These are phyloP conservation scores for Epizoanthus stellaris DNA, from an alignment of 92 coral and sea anemone genomes.

Conservation along the genomic window DNA sequence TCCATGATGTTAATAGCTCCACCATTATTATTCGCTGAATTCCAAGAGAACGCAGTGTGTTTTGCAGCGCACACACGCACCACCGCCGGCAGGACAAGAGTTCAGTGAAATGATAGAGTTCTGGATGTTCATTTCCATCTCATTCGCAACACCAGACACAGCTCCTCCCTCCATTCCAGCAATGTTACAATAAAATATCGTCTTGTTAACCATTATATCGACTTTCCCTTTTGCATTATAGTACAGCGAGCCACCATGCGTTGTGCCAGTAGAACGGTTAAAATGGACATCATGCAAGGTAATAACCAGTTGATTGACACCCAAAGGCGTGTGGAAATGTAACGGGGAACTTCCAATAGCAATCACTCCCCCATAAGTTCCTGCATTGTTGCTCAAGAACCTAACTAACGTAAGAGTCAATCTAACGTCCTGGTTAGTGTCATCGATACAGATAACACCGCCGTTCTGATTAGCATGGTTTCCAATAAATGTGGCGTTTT, in stretches of 20 bases:
- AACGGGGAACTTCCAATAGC: conserved; percentile 8
- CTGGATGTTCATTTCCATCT: conserved; percentile 7
- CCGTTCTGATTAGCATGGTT: conserved; percentile 17
- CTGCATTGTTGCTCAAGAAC: conserved; percentile 11
- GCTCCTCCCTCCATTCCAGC: conserved; percentile 35
- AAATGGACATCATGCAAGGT: conserved; percentile 25
- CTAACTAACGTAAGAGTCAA: conserved; percentile 1
- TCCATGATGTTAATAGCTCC: not conserved
- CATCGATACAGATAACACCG: conserved; percentile 25
- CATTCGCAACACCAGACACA: not conserved
- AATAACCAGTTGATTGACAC: not conserved
- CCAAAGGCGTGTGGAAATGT: not conserved
- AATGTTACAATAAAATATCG: not conserved
- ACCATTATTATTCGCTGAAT: not conserved
- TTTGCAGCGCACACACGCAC: conserved; percentile 3
- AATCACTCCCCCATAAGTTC: not conserved
- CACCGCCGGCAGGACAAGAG: conserved; percentile 5
- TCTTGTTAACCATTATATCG: not conserved
- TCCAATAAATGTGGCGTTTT: conserved; percentile 1
- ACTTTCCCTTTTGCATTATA: conserved; percentile 4
- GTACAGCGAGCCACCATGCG: conserved; percentile 37
- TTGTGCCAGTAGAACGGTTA: not conserved
- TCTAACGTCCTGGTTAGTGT: conserved; percentile 7
- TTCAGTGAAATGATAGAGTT: not conserved
- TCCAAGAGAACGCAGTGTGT: not conserved